Evolutionary conservation across 1,140 invertebrate genomes (phyloP), one percentile per base, ranked within the genome.

Genomic region (Tetraneura akinire): DNA sequence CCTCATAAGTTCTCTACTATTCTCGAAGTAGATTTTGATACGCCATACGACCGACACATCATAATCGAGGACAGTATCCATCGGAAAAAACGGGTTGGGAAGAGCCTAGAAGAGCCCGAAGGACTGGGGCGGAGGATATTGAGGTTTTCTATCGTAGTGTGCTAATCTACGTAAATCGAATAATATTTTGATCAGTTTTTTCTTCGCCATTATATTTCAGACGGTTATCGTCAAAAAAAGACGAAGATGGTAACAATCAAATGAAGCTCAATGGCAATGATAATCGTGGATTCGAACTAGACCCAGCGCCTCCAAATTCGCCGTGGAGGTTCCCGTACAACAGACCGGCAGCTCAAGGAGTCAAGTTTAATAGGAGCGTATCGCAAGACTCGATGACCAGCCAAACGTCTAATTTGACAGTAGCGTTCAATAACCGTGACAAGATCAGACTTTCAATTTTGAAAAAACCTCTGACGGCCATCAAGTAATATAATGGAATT

Each of bases 1-100:
- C 95, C 95, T 11, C 93, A 96, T 85, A 91, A 92, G 83, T 97
- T 97, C 87, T 95, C 94, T 16, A 96, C 95, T 0, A 93, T 96
- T 73, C 86, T 97, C 55, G 95, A 97, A 85, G 94, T 97, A 18
- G 94, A 97, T 86, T 96, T 96, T 84, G 95, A 95, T 84, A 97
- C 95, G 1, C 95, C 95, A 0, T 96, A 96, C 82, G 94, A 96
- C 85, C 87, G 94, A 47, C 94, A 96, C 85, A 93, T 96, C 23
- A 95, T 96, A 26, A 93, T 96, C 66, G 93, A 96, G 83, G 94
- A 96, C 85, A 95, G 93, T 82, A 91, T 92, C 83, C 91, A 89
- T n/a, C 88, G 90, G 47, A 88, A 85, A 87, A 89, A 87, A 83
- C 88, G 84, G 86, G 89, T 85, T 83, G 87, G 89, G 82, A 88